Percentiles rank a stretch among this genome's conserved stretches.
Evolutionary conservation across 1,140 invertebrate genomes (phyloP).

Genomic region (Sipha flava): DNA sequence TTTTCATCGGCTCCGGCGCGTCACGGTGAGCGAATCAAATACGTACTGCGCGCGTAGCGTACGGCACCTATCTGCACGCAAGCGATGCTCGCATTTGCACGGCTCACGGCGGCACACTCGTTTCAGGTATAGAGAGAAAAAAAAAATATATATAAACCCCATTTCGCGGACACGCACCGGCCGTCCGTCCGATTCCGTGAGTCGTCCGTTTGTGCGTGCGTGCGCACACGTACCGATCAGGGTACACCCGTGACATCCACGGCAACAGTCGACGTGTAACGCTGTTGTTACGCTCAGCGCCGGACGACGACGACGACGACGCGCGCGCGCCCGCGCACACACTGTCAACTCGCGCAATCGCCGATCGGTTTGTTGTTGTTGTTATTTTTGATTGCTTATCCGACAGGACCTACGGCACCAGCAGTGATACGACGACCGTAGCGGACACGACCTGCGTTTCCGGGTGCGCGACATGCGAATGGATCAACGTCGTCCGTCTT

Average conservation of each 20-base stretch:
- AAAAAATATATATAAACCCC: no score
- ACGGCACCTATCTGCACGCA: no score
- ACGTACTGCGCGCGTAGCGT: no score
- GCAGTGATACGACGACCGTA: background rate
- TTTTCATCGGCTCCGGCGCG: background rate
- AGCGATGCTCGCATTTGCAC: background rate
- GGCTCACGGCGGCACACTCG: background rate
- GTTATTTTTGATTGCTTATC: background rate
- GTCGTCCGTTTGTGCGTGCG: background rate
- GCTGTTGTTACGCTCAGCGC: no score
- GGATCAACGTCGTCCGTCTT: no score
- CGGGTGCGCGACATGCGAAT: background rate
- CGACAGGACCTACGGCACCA: background rate
- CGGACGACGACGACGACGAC: no score
- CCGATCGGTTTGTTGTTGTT: background rate
- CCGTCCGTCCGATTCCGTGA: no score
- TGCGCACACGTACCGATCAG: background rate
- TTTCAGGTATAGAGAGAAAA: background rate
- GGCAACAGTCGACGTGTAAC: slow-evolving; percentile 13
- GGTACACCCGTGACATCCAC: no score
- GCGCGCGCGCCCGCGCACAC: no score
- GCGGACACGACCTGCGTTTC: background rate
- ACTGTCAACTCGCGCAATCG: no score
- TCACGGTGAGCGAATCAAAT: background rate
- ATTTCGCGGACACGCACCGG: no score